Base-by-base conservation (phyloP, 2,888 invertebrate genomes). In the Muscina levida region DNA sequence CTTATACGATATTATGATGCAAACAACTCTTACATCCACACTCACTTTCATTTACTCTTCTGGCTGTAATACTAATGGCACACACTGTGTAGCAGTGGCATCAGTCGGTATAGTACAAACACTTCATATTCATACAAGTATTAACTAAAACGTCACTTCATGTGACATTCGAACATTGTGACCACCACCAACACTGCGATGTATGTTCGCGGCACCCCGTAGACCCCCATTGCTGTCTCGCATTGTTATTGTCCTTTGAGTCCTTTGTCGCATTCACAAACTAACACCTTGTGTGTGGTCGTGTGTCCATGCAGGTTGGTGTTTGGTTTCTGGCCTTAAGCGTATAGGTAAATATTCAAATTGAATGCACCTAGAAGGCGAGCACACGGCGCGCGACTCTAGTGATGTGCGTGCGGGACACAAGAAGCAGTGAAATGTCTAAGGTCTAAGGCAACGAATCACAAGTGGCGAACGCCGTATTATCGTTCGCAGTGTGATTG, bases 131-230 rank as follows among this genome's bases (percentile, higher is more conserved):
- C 48, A 72, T 26, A n/a, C n/a, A n/a, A n/a, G n/a, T n/a, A 59
- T 31, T 31, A 31, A 31, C 31, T 56, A 11, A 44, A 72, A 48
- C 57, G 59, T 48, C 59, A 56, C 15, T 24, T 57, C 24, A 37
- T 42, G 56, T 42, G 68, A 53, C 68, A 68, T 68, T 53, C 10
- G 13, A 22, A 68, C 68, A 53, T 42, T 42, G 1, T 3, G 13
- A 10, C 46, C 46, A 46, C 31, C 31, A 5, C 31, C 8, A 3
- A 31, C 31, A 31, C 31, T 31, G n/a, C n/a, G n/a, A n/a, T n/a
- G n/a, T n/a, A n/a, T n/a, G n/a, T n/a, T n/a, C n/a, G n/a, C n/a
- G n/a, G n/a, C n/a, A n/a, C n/a, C n/a, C n/a, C n/a, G n/a, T n/a
- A n/a, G n/a, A n/a, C n/a, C n/a, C n/a, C n/a, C n/a, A n/a, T n/a